Percentiles rank a stretch among this genome's conserved stretches.
Conservation (phyloP, 2,888 invertebrate genomes). For the Imbricaverruca yamaguchii region DNA sequence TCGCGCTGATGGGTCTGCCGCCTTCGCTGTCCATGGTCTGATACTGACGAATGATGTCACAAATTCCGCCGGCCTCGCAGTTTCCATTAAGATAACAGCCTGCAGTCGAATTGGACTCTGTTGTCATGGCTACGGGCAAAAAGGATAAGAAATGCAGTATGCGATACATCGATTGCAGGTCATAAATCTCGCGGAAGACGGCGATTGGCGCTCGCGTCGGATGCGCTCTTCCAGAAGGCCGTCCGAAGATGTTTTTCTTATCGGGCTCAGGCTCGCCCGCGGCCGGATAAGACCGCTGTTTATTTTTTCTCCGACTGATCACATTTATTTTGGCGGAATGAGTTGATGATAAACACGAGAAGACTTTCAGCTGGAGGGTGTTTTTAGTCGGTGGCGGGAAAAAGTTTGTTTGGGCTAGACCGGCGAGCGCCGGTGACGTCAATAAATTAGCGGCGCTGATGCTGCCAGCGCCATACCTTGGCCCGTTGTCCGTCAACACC, state of each 20-base stretch:
- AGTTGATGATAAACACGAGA: slow-evolving; percentile 19
- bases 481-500: not conserved
- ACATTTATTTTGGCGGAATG: slow-evolving; percentile 14
- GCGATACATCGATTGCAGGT: slow-evolving; percentile 12
- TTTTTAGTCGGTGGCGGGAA: slow-evolving; percentile 4
- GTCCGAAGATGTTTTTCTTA: not conserved
- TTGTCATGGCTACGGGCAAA: slow-evolving; percentile 6
- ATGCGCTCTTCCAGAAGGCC: not conserved
- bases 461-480: not conserved
- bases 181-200: not conserved
- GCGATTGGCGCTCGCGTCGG: not conserved
- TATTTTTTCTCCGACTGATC: slow-evolving; percentile 10
- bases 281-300: not conserved
- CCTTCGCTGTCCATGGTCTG: not conserved
- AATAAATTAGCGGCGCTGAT: not conserved
- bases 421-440: not conserved
- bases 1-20: not conserved
- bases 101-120: slow-evolving; percentile 4
- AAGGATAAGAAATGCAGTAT: slow-evolving; percentile 15
- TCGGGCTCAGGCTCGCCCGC: not conserved
- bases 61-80: not conserved
- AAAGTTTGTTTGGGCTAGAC: not conserved
- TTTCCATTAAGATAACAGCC: slow-evolving; percentile 21
- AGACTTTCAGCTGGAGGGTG: slow-evolving; percentile 5
- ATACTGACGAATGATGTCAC: slow-evolving; percentile 12